Base-by-base conservation (phyloP, 1,140 invertebrate genomes). In the Orius insidiosus region DNA sequence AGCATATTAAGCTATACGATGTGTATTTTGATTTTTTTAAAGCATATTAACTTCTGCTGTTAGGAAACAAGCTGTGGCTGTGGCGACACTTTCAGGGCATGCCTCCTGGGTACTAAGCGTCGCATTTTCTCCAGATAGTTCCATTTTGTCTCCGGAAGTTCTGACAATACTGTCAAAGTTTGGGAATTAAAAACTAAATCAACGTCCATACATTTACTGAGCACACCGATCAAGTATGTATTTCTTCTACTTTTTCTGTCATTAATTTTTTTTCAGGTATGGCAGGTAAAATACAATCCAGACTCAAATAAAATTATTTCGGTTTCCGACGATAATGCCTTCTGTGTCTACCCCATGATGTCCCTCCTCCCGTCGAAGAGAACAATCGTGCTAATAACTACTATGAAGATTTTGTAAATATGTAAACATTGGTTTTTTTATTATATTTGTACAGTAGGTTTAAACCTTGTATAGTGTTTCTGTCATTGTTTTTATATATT, bases 1-100 rank as follows among this genome's bases (percentile, higher is more conserved):
- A 86, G 15, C 88, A 95, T 59, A 92, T 97, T 71, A 97, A 97
- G 66, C 70, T 97, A 11, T 96, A 96, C 67, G 87, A 94, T 65
- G 81, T 95, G 81, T 92, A 75, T 13, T 36, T 13, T 36, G 35
- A 5, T 13, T n/a, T n/a, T n/a, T n/a, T n/a, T n/a, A n/a, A n/a
- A n/a, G n/a, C 35, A 36, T 3, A 3, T 36, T 9, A n/a, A n/a
- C n/a, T n/a, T n/a, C n/a, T 36, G n/a, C 50, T 47, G 56, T 39
- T 58, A 92, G 86, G 6, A 79, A 86, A 60, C 85, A 94, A 63
- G 85, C 86, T 4, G 83, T 88, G 66, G 72, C 92, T 48, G 83
- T 85, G 5, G 83, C 81, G 33, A 95, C 90, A 2, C 63, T 96
- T 43, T 94, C 90, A 8, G 92, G 90, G 0, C 92, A 97, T 64